Percentiles rank a stretch among this genome's conserved stretches.
These are phyloP conservation scores for Melanotaenia maccullochi DNA, from an alignment of 2,797 vertebrate genomes.

Conservation along the genomic window DNA sequence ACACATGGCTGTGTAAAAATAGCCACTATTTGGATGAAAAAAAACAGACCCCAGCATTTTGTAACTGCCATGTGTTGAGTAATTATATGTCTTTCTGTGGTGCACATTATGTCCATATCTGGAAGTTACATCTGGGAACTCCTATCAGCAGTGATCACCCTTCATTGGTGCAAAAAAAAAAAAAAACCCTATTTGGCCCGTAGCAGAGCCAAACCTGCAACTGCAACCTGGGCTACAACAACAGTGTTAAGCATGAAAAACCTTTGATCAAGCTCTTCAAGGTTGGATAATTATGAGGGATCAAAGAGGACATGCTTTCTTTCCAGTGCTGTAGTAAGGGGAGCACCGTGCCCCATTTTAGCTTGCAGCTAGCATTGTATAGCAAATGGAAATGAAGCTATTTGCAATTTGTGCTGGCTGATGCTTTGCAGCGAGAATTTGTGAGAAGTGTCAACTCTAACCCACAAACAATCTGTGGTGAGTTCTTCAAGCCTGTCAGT, in stretches of 20 bases:
- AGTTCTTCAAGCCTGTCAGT: slow-evolving; percentile 57
- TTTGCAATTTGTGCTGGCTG: slow-evolving; percentile 43
- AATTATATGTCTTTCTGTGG: slow-evolving; percentile 3
- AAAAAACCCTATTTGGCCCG: slow-evolving; percentile 5
- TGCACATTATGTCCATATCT: slow-evolving; percentile 27
- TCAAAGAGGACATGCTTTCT: slow-evolving; percentile 52
- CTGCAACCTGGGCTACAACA: slow-evolving; percentile 41
- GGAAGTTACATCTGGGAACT: slow-evolving; percentile 14
- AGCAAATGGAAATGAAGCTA: slow-evolving; percentile 48
- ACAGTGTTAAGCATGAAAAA: slow-evolving; percentile 41
- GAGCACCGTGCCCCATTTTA: slow-evolving; percentile 24
- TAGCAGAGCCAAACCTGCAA: slow-evolving; percentile 44
- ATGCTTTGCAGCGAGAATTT: slow-evolving; percentile 38
- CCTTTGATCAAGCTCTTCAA: slow-evolving; percentile 62
- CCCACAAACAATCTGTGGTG: slow-evolving; percentile 46
- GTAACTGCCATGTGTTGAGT: slow-evolving; percentile 8
- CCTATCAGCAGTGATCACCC: slow-evolving; percentile 21
- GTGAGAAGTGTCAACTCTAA: slow-evolving; percentile 49
- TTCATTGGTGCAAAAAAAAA: slow-evolving; percentile 2
- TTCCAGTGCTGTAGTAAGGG: slow-evolving; percentile 22
- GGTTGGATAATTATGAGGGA: slow-evolving; percentile 38
- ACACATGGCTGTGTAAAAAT: background rate
- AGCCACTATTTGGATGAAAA: slow-evolving; percentile 12
- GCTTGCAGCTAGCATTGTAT: slow-evolving; percentile 21
- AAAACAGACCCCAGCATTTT: slow-evolving; percentile 9